Evolutionary conservation across 2,113 vertebrate species (phyloP).

Genomic region (Fregata magnificens): DNA sequence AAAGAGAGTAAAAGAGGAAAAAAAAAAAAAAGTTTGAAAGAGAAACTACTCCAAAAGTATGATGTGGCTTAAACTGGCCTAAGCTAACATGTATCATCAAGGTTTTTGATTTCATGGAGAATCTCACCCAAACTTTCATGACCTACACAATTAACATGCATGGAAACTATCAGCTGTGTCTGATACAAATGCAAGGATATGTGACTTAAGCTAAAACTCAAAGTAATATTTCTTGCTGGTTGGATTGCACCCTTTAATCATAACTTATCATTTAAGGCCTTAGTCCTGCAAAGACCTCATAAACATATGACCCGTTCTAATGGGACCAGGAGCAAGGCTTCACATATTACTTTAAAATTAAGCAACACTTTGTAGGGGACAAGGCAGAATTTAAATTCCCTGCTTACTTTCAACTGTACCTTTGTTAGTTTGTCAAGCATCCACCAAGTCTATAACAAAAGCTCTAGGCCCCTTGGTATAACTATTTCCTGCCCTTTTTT

Average conservation of each 20-base stretch:
- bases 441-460: not conserved
- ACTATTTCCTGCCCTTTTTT: not conserved
- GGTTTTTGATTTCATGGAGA: not conserved
- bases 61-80: not conserved
- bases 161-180: not conserved
- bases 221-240: not conserved
- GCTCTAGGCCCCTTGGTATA: not conserved
- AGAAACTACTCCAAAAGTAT: not conserved
- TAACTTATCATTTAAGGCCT: not conserved
- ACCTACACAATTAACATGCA: not conserved
- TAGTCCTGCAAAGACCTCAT: not conserved
- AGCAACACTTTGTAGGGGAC: not conserved
- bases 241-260: not conserved
- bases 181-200: not conserved
- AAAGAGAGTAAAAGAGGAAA: not conserved
- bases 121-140: not conserved
- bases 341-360: not conserved
- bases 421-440: not conserved
- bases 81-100: not conserved
- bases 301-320: not conserved
- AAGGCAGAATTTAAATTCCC: not conserved
- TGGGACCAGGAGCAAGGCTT: not conserved
- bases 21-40: not conserved
- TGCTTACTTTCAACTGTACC: not conserved
- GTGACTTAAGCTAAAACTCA: not conserved